These are phyloP conservation scores for Suricata suricatta DNA, from an alignment of 2,113 vertebrate species.

Conservation along the genomic window DNA sequence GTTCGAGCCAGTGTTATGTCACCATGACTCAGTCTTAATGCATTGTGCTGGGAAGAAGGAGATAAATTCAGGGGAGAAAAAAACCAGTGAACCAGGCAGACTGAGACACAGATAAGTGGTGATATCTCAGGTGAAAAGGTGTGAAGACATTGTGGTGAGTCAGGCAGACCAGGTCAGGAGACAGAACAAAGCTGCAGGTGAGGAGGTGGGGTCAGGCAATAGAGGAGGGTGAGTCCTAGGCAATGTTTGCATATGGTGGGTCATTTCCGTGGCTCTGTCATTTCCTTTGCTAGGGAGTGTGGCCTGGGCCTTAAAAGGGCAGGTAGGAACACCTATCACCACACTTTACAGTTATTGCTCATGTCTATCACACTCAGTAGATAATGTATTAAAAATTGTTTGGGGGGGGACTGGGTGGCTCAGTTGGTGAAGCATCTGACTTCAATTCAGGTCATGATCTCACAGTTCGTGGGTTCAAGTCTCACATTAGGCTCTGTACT, in stretches of 20 bases:
- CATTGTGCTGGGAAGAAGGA: background rate
- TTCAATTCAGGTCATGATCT: too few relatives aligned
- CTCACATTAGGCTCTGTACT: too few relatives aligned
- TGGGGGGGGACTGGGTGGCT: too few relatives aligned
- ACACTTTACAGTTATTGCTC: background rate
- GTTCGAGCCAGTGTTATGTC: background rate
- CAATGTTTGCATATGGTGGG: accelerated
- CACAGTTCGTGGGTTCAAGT: too few relatives aligned
- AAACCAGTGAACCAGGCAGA: background rate
- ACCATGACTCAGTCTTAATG: background rate
- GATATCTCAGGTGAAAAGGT: background rate
- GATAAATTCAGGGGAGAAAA: background rate
- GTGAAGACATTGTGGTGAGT: background rate
- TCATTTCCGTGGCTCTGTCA: background rate
- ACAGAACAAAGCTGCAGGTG: background rate
- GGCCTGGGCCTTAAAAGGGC: background rate
- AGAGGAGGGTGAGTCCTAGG: accelerated
- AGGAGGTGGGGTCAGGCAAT: accelerated
- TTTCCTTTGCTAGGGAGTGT: background rate
- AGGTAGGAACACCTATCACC: background rate
- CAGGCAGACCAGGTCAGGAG: background rate
- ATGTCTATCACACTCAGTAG: background rate
- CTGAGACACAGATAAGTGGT: background rate
- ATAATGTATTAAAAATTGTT: background rate
- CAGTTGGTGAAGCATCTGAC: too few relatives aligned